Evolutionary conservation across 1,140 invertebrate genomes (phyloP).

Genomic region (Drosophila bocki): DNA sequence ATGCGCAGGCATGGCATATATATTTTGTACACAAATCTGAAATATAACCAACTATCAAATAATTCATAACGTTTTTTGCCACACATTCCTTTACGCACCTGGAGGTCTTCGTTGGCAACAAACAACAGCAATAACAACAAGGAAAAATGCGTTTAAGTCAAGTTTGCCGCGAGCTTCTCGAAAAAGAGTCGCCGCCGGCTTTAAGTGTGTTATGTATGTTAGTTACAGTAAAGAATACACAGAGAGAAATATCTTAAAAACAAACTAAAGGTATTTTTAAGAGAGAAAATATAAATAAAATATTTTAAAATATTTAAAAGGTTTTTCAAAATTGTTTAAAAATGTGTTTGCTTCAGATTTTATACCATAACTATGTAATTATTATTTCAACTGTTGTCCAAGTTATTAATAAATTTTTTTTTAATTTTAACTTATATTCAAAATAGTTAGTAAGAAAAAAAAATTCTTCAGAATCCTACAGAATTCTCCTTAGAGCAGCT

Average conservation of each 20-base stretch:
- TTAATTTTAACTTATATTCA: not conserved
- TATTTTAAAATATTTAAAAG: not conserved
- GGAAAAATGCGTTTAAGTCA: constrained; percentile 79
- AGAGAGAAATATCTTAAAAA: not conserved
- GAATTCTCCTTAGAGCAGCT: not conserved
- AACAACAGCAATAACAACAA: constrained; percentile 31
- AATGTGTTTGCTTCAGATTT: not conserved
- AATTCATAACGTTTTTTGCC: constrained; percentile 65
- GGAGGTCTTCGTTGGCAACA: constrained; percentile 28
- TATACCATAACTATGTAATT: too few species aligned
- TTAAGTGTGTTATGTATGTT: constrained; percentile 38
- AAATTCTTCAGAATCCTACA: not conserved
- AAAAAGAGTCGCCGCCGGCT: constrained; percentile 55
- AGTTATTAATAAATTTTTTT: too few species aligned
- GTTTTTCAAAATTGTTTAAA: not conserved
- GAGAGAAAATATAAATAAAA: too few species aligned
- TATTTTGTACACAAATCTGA: constrained; percentile 30
- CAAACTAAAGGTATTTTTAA: not conserved
- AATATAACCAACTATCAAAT: constrained; percentile 59
- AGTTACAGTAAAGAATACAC: constrained; percentile 11
- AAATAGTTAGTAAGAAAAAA: too few species aligned
- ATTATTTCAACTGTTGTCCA: not conserved
- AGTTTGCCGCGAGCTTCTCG: constrained; percentile 61
- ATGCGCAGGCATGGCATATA: constrained; percentile 9
- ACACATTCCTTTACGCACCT: constrained; percentile 31